phyloP scores from a whole-genome alignment of 2,888 invertebrate genomes.

The Brachyopa scutellaris region DNA sequence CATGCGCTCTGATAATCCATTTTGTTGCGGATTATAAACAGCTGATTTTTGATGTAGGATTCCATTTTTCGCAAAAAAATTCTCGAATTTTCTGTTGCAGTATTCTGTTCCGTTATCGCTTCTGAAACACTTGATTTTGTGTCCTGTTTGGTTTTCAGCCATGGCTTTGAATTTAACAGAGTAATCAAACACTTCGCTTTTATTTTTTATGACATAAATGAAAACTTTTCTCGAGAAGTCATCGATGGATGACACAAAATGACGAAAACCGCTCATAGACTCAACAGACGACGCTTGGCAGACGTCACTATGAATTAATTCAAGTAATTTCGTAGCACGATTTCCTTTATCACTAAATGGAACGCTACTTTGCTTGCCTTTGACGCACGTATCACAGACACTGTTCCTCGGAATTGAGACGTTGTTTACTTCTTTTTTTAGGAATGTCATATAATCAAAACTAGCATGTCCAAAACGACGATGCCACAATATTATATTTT shows the following conservation, averaged over 20 bases:
- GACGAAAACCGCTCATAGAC: constrained; percentile 76
- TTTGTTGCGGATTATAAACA: constrained; percentile 37
- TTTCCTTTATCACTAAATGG: constrained; percentile 65
- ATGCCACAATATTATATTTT: constrained; percentile 41
- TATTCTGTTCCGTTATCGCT: constrained; percentile 45
- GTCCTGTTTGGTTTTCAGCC: constrained; percentile 11
- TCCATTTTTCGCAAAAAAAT: constrained; percentile 8
- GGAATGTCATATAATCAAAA: constrained; percentile 30
- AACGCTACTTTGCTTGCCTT: constrained; percentile 72
- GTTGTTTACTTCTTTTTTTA: constrained; percentile 28
- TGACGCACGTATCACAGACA: constrained; percentile 60
- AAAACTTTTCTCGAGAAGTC: constrained; percentile 5
- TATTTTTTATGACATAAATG: not conserved
- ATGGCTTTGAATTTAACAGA: constrained; percentile 53
- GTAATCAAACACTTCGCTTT: constrained; percentile 1
- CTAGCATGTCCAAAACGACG: constrained; percentile 17
- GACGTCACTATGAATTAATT: constrained; percentile 77
- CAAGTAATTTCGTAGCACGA: constrained; percentile 72
- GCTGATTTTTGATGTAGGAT: constrained; percentile 32
- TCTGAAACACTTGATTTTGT: constrained; percentile 11
- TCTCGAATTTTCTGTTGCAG: constrained; percentile 3
- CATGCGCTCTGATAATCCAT: constrained; percentile 21
- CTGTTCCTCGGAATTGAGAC: constrained; percentile 31
- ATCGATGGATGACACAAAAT: constrained; percentile 76
- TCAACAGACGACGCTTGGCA: constrained; percentile 77